Evolutionary conservation across 1,140 invertebrate species (phyloP).

Genomic region (Anastrepha obliqua): DNA sequence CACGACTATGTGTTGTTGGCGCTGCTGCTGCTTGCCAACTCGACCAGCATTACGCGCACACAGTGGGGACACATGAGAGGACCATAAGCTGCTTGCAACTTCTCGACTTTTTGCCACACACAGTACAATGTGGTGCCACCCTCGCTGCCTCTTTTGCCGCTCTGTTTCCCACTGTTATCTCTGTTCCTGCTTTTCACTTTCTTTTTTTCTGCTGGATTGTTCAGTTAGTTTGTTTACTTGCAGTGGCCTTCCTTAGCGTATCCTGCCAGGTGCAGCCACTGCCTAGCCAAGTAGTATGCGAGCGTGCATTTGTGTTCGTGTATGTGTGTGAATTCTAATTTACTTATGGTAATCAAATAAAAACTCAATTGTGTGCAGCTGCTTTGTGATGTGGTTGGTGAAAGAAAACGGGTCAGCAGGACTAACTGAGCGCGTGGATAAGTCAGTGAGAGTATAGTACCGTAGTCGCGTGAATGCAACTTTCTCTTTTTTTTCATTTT

Average conservation of each 20-base stretch:
- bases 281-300: neutral
- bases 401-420: constrained; percentile 42
- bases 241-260: neutral
- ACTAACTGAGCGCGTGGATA: neutral
- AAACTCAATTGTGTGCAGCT: constrained; percentile 53
- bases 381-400: neutral
- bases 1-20: neutral
- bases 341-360: constrained; percentile 54
- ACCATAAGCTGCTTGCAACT: neutral
- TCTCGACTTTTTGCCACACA: constrained; percentile 5
- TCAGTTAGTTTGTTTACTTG: neutral
- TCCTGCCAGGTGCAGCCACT: constrained; percentile 26
- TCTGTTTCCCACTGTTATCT: too few relatives aligned
- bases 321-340: constrained; percentile 36
- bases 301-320: neutral
- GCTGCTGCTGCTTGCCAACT: neutral
- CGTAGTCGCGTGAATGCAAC: neutral
- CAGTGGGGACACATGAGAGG: neutral
- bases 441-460: neutral
- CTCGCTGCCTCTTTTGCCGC: neutral
- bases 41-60: neutral
- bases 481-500: neutral
- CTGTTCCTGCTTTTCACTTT: neutral
- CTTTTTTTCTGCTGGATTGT: neutral
- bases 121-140: neutral